phyloP scores from a whole-genome alignment of 2,888 invertebrate species.

The Ctenicera cuprea region DNA sequence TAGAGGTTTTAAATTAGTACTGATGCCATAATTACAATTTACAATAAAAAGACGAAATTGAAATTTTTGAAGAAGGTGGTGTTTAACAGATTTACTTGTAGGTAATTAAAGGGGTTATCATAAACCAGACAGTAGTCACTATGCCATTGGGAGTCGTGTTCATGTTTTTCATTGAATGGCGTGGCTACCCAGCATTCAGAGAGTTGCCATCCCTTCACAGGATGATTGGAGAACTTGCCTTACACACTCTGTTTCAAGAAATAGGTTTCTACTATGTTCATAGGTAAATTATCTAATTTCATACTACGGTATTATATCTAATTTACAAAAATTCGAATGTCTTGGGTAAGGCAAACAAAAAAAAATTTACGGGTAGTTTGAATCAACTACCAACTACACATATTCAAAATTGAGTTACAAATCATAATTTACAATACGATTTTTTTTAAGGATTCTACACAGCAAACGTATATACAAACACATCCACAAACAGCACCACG shows the following conservation, averaged over 20 bases:
- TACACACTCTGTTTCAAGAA: constrained; percentile 86
- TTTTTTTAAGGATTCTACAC: constrained; percentile 80
- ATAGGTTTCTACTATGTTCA: constrained; percentile 90
- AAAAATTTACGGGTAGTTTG: no score
- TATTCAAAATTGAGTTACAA: no score
- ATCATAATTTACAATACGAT: no score
- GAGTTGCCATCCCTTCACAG: constrained; percentile 87
- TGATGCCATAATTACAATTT: no score
- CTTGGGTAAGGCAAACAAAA: no score
- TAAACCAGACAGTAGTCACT: constrained; percentile 84
- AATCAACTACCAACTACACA: no score
- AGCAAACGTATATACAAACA: constrained; percentile 84
- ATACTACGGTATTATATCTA: no score
- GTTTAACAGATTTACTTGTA: constrained; percentile 61
- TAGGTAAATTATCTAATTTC: constrained; percentile 77
- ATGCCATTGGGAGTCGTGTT: constrained; percentile 78
- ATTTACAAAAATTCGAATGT: no score
- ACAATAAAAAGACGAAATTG: no score
- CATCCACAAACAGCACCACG: constrained; percentile 91
- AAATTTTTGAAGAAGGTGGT: not conserved
- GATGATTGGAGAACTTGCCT: constrained; percentile 83
- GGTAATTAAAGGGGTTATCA: constrained; percentile 81
- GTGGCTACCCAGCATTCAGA: constrained; percentile 80
- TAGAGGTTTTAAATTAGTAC: no score
- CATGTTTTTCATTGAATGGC: constrained; percentile 72